These are phyloP conservation scores for Xiphophorus hellerii DNA, from an alignment of 2,113 vertebrate genomes.

Conservation along the genomic window DNA sequence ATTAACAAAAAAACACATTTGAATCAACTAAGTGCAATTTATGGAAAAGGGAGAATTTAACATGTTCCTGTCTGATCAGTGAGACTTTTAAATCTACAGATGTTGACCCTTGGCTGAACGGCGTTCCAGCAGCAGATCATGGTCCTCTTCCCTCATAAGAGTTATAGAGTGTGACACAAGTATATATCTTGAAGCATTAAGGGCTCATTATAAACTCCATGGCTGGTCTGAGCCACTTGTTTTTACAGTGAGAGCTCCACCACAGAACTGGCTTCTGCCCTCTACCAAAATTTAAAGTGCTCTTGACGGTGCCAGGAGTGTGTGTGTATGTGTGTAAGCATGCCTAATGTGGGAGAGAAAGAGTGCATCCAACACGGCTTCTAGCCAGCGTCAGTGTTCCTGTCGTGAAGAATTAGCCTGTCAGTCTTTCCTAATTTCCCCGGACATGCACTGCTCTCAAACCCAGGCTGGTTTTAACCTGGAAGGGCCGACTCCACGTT, in stretches of 20 bases:
- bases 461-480: constrained; percentile 43
- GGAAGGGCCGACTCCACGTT: constrained; percentile 25
- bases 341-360: constrained; percentile 69
- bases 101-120: constrained; percentile 59
- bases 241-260: constrained; percentile 63
- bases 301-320: constrained; percentile 61
- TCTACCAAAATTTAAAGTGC: constrained; percentile 68
- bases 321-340: constrained; percentile 37
- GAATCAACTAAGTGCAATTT: no score
- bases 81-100: constrained; percentile 2
- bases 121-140: constrained; percentile 22
- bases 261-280: constrained; percentile 55
- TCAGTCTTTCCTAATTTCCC: constrained; percentile 57
- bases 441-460: constrained; percentile 50
- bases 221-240: constrained; percentile 45
- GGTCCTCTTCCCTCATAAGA: constrained; percentile 52
- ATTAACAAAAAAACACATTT: no score
- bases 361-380: constrained; percentile 62
- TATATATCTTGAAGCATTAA: constrained; percentile 41
- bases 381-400: constrained; percentile 59
- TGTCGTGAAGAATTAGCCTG: constrained; percentile 60
- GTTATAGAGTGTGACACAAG: constrained; percentile 53
- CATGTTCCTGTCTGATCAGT: no score
- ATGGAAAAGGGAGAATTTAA: no score
- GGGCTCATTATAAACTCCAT: constrained; percentile 46